Conservation (phyloP, 1,140 invertebrate species). For the Uloborus diversus region DNA sequence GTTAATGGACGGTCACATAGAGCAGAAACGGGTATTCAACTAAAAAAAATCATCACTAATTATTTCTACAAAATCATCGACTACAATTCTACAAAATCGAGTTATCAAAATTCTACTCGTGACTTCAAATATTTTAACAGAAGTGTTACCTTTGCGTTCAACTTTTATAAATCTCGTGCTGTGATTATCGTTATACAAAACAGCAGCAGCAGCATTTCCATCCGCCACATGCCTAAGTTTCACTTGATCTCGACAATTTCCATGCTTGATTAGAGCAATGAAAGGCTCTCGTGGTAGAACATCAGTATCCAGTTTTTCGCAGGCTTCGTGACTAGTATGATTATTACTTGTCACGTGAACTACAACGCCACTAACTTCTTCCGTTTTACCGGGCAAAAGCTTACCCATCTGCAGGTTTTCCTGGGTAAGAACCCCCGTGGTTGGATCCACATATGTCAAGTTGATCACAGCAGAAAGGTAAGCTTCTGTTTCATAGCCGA, state of each 20-base stretch:
- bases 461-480: constrained; percentile 65
- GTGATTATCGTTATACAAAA: constrained; percentile 78
- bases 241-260: constrained; percentile 78
- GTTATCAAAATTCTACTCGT: too few relatives aligned
- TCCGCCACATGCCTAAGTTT: constrained; percentile 78
- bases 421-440: constrained; percentile 61
- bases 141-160: constrained; percentile 55
- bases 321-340: constrained; percentile 73
- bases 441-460: constrained; percentile 63
- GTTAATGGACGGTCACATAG: too few relatives aligned
- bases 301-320: constrained; percentile 70
- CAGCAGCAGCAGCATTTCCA: constrained; percentile 76
- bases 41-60: too few relatives aligned
- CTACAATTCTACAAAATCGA: too few relatives aligned
- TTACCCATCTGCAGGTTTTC: constrained; percentile 71
- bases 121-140: too few relatives aligned
- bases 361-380: constrained; percentile 70
- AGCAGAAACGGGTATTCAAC: too few relatives aligned
- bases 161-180: constrained; percentile 52
- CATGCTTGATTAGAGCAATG: constrained; percentile 79
- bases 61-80: too few relatives aligned
- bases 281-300: constrained; percentile 69
- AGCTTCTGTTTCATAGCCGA: constrained; percentile 59
- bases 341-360: constrained; percentile 71
- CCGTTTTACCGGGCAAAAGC: constrained; percentile 75